A percentile compares a stretch with the other conserved stretches of the same genome.
Conservation (phyloP, 2,113 vertebrate species). For the Elanoides forficatus region DNA sequence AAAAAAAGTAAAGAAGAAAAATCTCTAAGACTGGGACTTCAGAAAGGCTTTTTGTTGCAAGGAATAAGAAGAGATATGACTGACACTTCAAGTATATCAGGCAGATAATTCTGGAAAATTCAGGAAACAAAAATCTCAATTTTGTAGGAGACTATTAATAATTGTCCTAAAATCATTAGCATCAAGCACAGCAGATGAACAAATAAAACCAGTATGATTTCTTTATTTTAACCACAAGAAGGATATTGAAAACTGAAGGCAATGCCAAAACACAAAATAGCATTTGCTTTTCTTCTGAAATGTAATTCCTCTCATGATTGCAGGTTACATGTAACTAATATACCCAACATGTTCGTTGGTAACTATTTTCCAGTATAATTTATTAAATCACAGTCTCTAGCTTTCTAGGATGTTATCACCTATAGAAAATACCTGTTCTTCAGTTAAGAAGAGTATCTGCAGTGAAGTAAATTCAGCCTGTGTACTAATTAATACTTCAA, state of each 20-base stretch:
- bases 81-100: background rate
- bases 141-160: background rate
- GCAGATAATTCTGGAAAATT: background rate
- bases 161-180: background rate
- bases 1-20: background rate
- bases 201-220: background rate
- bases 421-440: background rate
- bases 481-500: background rate
- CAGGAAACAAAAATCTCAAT: background rate
- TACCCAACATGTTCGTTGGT: accelerated
- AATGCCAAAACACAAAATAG: background rate
- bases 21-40: background rate
- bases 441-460: background rate
- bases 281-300: background rate
- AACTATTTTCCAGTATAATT: background rate
- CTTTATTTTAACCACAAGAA: background rate
- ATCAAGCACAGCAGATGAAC: background rate
- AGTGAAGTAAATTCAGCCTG: background rate
- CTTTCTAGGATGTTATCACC: background rate
- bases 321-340: background rate
- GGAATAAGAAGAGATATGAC: background rate
- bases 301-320: background rate
- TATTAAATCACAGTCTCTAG: background rate
- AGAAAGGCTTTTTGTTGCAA: background rate
- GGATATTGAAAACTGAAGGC: background rate